Evolutionary conservation across 2,888 invertebrate genomes (phyloP).

Genomic region (Epinotia ramella): DNA sequence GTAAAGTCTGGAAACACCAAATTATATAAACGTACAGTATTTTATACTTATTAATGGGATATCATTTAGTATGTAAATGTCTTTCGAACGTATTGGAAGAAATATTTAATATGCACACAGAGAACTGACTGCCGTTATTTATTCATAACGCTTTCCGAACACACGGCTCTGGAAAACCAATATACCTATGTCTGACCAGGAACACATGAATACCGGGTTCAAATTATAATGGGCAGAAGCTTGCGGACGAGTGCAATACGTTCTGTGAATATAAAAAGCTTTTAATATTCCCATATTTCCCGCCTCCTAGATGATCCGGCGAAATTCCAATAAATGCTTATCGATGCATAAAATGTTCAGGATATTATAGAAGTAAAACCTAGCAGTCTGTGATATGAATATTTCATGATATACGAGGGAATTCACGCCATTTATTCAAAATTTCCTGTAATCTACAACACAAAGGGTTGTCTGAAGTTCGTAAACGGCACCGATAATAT

Average conservation of each 20-base stretch:
- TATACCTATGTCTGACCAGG: background rate
- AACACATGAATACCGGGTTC: background rate
- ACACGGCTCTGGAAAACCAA: background rate
- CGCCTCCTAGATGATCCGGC: slow-evolving; percentile 30
- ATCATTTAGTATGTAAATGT: too few relatives aligned
- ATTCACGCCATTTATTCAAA: background rate
- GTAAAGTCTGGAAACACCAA: too few relatives aligned
- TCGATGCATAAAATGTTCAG: slow-evolving; percentile 41
- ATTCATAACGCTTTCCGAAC: background rate
- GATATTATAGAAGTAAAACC: slow-evolving; percentile 25
- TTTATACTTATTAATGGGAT: too few relatives aligned
- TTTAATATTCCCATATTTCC: slow-evolving; percentile 33
- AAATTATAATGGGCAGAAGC: background rate
- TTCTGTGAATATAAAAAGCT: background rate
- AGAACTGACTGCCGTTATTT: background rate
- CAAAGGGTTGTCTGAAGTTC: background rate
- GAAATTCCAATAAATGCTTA: slow-evolving; percentile 44
- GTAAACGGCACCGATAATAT: background rate
- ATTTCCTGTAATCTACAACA: background rate
- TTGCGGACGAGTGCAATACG: background rate
- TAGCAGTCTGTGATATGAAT: slow-evolving; percentile 23
- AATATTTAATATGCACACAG: slow-evolving; percentile 24
- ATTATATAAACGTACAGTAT: too few relatives aligned
- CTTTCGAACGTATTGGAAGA: background rate
- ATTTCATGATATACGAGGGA: slow-evolving; percentile 1